Conservation (phyloP, 2,888 invertebrate genomes). For the Latrodectus hesperus region DNA sequence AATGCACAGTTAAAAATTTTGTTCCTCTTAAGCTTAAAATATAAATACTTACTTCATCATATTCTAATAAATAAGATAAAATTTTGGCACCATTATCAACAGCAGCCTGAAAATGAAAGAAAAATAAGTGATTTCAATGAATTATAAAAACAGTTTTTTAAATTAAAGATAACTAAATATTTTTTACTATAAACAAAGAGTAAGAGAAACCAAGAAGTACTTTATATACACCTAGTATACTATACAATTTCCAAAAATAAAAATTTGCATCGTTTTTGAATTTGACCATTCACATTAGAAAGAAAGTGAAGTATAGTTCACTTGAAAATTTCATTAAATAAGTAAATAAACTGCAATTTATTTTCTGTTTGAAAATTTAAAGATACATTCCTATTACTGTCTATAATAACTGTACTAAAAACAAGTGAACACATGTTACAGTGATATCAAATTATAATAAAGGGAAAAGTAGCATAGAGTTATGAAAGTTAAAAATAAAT, state of each 20-base stretch:
- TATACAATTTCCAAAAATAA: background rate
- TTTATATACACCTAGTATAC: background rate
- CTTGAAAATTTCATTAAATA: too few relatives aligned
- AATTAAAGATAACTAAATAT: background rate
- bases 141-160: background rate
- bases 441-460: too few relatives aligned
- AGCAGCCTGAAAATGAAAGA: conserved; percentile 77
- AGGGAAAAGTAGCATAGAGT: too few relatives aligned
- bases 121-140: background rate
- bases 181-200: background rate
- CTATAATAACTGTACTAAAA: too few relatives aligned
- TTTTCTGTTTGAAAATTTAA: too few relatives aligned
- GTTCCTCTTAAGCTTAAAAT: background rate
- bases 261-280: too few relatives aligned
- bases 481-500: too few relatives aligned
- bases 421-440: too few relatives aligned
- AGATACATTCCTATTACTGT: too few relatives aligned
- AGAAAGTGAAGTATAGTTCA: too few relatives aligned
- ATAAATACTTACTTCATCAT: conserved; percentile 76
- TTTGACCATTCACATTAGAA: too few relatives aligned
- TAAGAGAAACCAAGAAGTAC: background rate
- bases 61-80: conserved; percentile 85
- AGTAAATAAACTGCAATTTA: too few relatives aligned
- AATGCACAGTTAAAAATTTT: background rate
- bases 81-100: conserved; percentile 88